phyloP scores from a whole-genome alignment of 2,113 vertebrate species.

The Spea multiplicata region DNA sequence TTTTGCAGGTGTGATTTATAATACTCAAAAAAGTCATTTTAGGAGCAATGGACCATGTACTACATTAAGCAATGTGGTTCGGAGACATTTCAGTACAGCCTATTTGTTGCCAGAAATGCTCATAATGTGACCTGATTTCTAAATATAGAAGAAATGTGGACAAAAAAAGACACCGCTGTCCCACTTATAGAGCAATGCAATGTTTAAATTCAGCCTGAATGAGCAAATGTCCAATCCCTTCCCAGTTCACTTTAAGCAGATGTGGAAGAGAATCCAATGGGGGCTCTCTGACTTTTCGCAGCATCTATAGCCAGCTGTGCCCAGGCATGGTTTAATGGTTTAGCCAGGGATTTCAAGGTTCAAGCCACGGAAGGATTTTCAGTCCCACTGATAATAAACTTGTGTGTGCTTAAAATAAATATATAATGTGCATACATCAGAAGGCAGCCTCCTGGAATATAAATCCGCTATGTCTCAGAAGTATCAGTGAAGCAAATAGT shows the following conservation, averaged over 20 bases:
- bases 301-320: background rate
- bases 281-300: background rate
- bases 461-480: no score
- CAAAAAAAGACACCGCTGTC: constrained; percentile 40
- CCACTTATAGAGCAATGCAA: constrained; percentile 15
- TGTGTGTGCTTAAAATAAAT: no score
- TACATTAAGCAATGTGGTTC: constrained; percentile 32
- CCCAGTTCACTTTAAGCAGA: background rate
- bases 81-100: constrained; percentile 28
- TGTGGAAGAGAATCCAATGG: background rate
- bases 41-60: constrained; percentile 32
- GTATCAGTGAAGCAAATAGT: no score
- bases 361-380: no score
- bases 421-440: no score
- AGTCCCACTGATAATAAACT: no score
- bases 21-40: background rate
- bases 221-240: background rate
- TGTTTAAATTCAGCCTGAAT: constrained; percentile 4
- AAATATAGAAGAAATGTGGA: constrained; percentile 53
- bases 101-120: constrained; percentile 48
- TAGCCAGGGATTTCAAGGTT: no score
- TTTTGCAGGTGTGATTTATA: background rate
- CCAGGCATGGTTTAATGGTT: background rate
- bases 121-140: constrained; percentile 51
- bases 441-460: no score